These are phyloP conservation scores for Caenorhabditis latens DNA, from an alignment of 1,140 invertebrate species.

Conservation along the genomic window DNA sequence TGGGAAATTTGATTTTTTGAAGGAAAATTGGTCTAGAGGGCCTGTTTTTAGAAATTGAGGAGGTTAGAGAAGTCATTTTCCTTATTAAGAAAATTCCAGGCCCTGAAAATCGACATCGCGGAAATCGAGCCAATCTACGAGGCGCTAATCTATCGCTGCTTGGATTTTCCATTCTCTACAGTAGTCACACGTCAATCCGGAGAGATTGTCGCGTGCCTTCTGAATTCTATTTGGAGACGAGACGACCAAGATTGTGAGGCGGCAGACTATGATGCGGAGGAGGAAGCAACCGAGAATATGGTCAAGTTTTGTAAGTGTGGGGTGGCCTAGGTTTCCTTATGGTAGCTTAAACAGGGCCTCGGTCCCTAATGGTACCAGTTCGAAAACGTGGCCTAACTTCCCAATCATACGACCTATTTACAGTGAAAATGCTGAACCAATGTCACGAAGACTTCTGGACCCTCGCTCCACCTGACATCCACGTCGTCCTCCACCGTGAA, in stretches of 20 bases:
- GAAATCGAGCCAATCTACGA: constrained; percentile 21
- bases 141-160: background rate
- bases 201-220: constrained; percentile 16
- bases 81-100: background rate
- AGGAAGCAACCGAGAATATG: constrained; percentile 25
- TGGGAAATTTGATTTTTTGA: too few species aligned
- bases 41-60: too few species aligned
- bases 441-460: constrained; percentile 43
- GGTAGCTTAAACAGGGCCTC: too few species aligned
- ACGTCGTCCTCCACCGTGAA: constrained; percentile 20
- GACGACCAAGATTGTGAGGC: background rate
- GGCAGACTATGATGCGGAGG: constrained; percentile 11
- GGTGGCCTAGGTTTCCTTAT: too few species aligned
- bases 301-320: background rate
- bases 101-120: background rate
- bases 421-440: constrained; percentile 45
- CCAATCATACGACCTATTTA: background rate
- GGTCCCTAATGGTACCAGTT: too few species aligned
- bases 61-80: too few species aligned
- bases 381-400: background rate
- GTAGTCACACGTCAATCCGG: background rate
- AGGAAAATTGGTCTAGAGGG: too few species aligned
- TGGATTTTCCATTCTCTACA: constrained; percentile 25
- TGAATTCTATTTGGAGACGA: constrained; percentile 28
- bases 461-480: background rate